Evolutionary conservation across 2,113 vertebrate species (phyloP).

Genomic region (Callaeas wilsoni): DNA sequence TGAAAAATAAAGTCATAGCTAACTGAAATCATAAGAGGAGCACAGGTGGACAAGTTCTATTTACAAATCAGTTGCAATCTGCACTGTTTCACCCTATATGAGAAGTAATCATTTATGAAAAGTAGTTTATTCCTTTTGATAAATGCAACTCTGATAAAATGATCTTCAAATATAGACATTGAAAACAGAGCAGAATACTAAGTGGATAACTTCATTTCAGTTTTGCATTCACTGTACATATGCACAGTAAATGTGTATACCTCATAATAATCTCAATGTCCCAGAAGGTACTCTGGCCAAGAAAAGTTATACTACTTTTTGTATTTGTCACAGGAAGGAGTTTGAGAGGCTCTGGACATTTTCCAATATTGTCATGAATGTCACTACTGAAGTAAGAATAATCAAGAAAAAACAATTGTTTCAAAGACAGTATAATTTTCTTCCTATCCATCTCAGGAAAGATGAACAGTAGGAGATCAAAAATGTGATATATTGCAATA

Average conservation of each 20-base stretch:
- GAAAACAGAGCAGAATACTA: background rate
- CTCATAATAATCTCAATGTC: background rate
- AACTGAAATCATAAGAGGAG: background rate
- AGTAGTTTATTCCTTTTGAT: background rate
- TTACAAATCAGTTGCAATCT: background rate
- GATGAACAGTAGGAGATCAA: background rate
- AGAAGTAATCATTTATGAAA: background rate
- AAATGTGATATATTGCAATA: background rate
- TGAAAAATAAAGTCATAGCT: background rate
- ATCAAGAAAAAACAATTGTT: background rate
- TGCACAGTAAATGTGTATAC: background rate
- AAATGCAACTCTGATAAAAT: background rate
- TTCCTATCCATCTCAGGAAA: background rate
- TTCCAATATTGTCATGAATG: background rate
- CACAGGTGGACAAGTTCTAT: background rate
- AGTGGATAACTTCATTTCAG: background rate
- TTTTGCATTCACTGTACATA: background rate
- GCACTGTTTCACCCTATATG: background rate
- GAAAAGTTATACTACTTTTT: background rate
- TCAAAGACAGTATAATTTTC: background rate
- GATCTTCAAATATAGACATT: background rate
- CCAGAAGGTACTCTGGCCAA: background rate
- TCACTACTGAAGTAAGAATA: background rate
- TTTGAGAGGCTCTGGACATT: background rate
- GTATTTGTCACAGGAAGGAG: background rate